Evolutionary conservation across 2,113 vertebrate genomes (phyloP).

Genomic region (Rhinoptilus africanus): DNA sequence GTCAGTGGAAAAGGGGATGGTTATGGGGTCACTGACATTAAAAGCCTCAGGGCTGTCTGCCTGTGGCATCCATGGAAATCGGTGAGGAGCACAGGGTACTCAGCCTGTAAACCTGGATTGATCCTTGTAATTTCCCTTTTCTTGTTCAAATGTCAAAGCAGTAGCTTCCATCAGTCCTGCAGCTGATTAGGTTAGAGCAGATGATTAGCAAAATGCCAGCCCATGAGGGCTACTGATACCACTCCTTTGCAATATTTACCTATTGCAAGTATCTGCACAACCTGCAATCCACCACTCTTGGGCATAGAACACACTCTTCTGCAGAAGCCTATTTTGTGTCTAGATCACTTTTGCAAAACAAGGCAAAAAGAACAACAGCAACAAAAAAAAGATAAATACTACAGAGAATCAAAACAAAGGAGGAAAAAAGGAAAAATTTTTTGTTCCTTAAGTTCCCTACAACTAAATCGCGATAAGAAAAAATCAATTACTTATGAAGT

Average conservation of each 20-base stretch:
- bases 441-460: neutral
- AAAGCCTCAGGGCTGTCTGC: neutral
- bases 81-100: neutral
- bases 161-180: neutral
- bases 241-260: neutral
- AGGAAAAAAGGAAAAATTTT: neutral
- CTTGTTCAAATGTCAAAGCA: neutral
- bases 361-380: neutral
- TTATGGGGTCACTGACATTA: rapidly evolving
- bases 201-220: neutral
- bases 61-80: neutral
- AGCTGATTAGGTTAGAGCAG: neutral
- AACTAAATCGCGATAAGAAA: neutral
- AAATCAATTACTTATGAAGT: neutral
- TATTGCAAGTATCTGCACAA: neutral
- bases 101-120: neutral
- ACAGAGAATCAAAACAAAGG: neutral
- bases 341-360: neutral
- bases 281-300: neutral
- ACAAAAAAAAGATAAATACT: neutral
- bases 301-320: neutral
- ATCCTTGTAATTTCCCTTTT: neutral
- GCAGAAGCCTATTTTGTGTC: neutral
- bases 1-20: neutral
- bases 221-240: neutral